A percentile compares a stretch with the other conserved stretches of the same genome.
phyloP scores from a whole-genome alignment of 2,797 vertebrate genomes.

The Megaceryle alcyon region DNA sequence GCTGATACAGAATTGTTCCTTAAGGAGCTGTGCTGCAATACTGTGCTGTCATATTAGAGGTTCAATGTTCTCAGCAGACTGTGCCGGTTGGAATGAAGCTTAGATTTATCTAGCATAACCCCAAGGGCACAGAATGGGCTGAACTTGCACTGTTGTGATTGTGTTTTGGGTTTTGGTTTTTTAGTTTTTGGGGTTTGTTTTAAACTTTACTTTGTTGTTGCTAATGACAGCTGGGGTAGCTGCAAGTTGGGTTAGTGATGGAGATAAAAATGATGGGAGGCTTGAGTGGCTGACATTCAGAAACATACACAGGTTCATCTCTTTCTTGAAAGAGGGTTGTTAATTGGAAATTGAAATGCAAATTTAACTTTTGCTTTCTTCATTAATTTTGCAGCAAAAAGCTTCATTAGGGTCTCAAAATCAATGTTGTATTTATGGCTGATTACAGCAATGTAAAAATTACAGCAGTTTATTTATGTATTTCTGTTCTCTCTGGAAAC shows the following conservation, averaged over 20 bases:
- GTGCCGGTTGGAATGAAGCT: neutral
- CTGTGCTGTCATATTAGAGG: neutral
- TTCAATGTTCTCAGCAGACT: neutral
- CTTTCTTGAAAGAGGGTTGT: neutral
- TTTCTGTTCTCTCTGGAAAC: neutral
- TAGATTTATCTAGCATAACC: neutral
- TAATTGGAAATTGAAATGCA: neutral
- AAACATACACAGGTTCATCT: neutral
- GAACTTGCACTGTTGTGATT: neutral
- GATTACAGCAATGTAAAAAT: neutral
- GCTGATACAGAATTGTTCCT: neutral
- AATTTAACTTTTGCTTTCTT: neutral
- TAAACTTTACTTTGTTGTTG: neutral
- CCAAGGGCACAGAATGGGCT: neutral
- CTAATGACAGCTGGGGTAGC: neutral
- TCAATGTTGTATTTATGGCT: neutral
- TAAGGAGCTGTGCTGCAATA: neutral
- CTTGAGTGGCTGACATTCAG: neutral
- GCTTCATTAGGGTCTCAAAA: neutral
- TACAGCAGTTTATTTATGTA: neutral
- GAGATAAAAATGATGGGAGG: neutral
- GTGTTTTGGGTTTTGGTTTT: neutral
- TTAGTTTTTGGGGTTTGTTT: neutral
- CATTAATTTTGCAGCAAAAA: neutral
- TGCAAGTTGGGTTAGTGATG: neutral